Conservation (phyloP, 1,140 invertebrate species). For the Aphidius ervi region DNA sequence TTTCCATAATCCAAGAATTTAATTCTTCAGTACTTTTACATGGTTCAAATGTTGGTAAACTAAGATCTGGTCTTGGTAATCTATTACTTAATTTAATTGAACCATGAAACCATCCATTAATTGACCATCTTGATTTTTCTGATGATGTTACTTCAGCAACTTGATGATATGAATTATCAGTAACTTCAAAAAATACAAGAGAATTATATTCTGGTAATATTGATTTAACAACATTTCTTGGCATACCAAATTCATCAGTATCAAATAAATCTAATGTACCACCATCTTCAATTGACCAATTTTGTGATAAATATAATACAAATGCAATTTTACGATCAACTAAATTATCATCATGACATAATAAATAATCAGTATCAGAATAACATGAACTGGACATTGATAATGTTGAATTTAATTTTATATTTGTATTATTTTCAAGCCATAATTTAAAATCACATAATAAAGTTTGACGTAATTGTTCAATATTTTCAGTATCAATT, state of each 20-base stretch:
- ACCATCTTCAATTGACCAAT: constrained; percentile 61
- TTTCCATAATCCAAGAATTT: constrained; percentile 48
- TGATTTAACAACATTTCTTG: constrained; percentile 53
- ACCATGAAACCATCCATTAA: constrained; percentile 76
- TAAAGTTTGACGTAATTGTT: constrained; percentile 55
- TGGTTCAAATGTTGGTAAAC: constrained; percentile 27
- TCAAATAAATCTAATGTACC: constrained; percentile 64
- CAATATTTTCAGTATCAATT: constrained; percentile 54
- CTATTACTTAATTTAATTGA: constrained; percentile 29
- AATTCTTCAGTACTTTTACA: constrained; percentile 36
- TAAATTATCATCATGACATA: constrained; percentile 72
- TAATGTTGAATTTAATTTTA: constrained; percentile 57
- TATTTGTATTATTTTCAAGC: constrained; percentile 59
- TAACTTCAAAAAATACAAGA: constrained; percentile 68
- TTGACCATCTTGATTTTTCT: constrained; percentile 62
- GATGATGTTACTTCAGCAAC: constrained; percentile 64
- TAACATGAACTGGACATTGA: constrained; percentile 71
- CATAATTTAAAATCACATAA: constrained; percentile 58
- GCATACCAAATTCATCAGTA: constrained; percentile 56
- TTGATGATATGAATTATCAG: constrained; percentile 56
- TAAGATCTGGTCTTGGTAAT: constrained; percentile 21
- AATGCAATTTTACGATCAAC: constrained; percentile 68
- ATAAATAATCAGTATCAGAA: constrained; percentile 65
- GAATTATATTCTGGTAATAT: constrained; percentile 66
- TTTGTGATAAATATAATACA: constrained; percentile 61